These are phyloP conservation scores for Heliocidaris tuberculata DNA, from an alignment of 35 echinoderm and acorn worm genomes.

Conservation along the genomic window DNA sequence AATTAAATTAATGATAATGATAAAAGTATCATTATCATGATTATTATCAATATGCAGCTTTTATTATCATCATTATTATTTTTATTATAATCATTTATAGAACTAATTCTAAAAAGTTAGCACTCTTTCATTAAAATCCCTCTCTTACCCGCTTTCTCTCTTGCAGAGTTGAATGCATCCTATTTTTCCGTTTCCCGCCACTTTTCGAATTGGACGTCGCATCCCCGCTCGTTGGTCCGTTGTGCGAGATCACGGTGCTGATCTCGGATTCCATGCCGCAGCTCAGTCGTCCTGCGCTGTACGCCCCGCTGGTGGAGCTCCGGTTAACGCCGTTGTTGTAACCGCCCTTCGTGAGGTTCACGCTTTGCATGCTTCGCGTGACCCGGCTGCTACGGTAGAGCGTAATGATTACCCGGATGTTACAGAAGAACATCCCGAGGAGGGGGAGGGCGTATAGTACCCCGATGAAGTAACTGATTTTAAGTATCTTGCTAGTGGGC, in stretches of 20 bases:
- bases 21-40: too few species aligned
- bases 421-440: slow-evolving; percentile 50
- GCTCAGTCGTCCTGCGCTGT: background rate
- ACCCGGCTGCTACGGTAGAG: slow-evolving; percentile 59
- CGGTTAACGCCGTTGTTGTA: background rate
- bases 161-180: slow-evolving; percentile 41
- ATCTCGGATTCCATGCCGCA: background rate
- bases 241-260: slow-evolving; percentile 5
- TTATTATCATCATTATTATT: too few species aligned
- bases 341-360: slow-evolving; percentile 8
- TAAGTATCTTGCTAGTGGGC: background rate
- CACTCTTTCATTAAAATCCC: too few species aligned
- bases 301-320: background rate
- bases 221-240: background rate
- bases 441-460: slow-evolving; percentile 70
- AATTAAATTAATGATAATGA: too few species aligned
- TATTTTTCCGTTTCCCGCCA: slow-evolving; percentile 6
- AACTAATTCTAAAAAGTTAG: too few species aligned
- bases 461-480: slow-evolving; percentile 45
- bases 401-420: slow-evolving; percentile 56
- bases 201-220: background rate
- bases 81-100: too few species aligned
- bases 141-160: slow-evolving; percentile 50
- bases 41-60: too few species aligned
- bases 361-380: slow-evolving; percentile 60